phyloP scores from a whole-genome alignment of 2,113 vertebrate genomes.

The Nymphicus hollandicus region DNA sequence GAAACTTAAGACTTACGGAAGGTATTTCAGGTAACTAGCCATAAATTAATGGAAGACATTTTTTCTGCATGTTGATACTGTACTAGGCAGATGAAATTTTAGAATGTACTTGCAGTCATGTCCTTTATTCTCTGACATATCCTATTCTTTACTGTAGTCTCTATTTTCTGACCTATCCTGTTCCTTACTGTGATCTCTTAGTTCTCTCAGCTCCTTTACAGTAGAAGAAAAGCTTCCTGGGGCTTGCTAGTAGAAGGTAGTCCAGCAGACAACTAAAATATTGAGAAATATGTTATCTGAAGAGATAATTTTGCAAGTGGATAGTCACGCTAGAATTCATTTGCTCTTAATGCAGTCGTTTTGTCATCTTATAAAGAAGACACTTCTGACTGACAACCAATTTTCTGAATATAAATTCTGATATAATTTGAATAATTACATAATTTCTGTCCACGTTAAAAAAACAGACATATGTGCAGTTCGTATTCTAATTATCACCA shows the following conservation, averaged over 20 bases:
- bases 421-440: conserved; percentile 70
- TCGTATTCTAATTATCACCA: conserved; percentile 61
- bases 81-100: background rate
- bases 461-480: conserved; percentile 59
- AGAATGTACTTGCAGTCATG: background rate
- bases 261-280: background rate
- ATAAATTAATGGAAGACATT: background rate
- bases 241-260: background rate
- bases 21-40: background rate
- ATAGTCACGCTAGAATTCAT: conserved; percentile 51
- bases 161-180: background rate
- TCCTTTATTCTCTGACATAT: background rate
- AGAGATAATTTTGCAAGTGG: background rate
- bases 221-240: background rate
- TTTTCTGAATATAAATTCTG: conserved; percentile 63
- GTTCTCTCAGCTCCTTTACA: background rate
- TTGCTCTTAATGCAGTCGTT: conserved; percentile 23
- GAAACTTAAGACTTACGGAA: background rate
- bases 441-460: conserved; percentile 60
- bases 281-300: background rate
- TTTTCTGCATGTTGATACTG: background rate
- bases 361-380: conserved; percentile 54
- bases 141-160: background rate
- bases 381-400: conserved; percentile 62
- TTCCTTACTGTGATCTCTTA: background rate